phyloP scores from a whole-genome alignment of 2,113 vertebrate species.

The Mesoclemmys tuberculata region DNA sequence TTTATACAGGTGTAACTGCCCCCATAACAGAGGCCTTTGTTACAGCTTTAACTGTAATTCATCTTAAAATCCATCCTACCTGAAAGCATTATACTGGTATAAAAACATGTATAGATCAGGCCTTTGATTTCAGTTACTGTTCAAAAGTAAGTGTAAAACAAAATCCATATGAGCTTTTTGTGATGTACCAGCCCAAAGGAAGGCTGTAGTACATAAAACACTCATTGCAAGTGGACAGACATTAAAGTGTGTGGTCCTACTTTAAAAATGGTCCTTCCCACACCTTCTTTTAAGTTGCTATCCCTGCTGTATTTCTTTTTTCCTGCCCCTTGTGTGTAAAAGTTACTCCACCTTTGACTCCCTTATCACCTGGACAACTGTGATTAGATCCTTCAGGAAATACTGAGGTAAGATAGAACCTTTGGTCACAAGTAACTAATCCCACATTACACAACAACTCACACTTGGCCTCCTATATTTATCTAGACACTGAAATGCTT shows the following conservation, averaged over 20 bases:
- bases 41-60: not conserved
- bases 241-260: not conserved
- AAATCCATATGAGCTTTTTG: not conserved
- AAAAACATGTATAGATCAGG: not conserved
- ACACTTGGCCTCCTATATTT: not conserved
- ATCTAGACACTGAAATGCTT: not conserved
- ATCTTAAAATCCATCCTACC: not conserved
- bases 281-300: not conserved
- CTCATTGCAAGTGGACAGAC: not conserved
- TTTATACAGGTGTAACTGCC: not conserved
- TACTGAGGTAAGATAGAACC: not conserved
- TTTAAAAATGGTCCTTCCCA: not conserved
- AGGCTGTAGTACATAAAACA: not conserved
- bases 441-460: not conserved
- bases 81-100: not conserved
- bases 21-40: not conserved
- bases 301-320: not conserved
- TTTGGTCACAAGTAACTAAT: not conserved
- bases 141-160: too few species aligned
- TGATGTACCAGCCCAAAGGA: not conserved
- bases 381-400: fast-evolving
- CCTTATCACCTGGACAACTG: not conserved
- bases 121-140: not conserved
- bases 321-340: not conserved
- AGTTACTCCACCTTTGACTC: not conserved